phyloP scores from a whole-genome alignment of 2,797 vertebrate genomes.

The Lerista edwardsae region DNA sequence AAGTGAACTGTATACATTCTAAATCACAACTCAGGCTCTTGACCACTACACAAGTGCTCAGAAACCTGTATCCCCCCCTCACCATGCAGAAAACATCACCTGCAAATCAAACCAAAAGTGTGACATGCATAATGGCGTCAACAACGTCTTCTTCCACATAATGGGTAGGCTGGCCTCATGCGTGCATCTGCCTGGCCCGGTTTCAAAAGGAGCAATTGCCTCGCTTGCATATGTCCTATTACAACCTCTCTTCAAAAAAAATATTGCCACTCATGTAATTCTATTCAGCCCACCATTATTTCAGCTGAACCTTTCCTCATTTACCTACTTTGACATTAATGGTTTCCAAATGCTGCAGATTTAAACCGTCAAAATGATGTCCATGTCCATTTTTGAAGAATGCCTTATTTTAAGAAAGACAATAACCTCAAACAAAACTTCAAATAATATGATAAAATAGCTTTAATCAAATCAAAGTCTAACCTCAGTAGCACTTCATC shows the following conservation, averaged over 20 bases:
- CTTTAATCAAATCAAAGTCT: conserved; percentile 39
- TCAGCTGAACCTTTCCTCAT: conserved; percentile 13
- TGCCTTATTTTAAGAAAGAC: background rate
- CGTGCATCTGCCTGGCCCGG: background rate
- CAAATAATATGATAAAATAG: conserved; percentile 17
- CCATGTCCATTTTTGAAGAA: conserved; percentile 4
- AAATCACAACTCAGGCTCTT: too few species aligned
- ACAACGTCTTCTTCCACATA: background rate
- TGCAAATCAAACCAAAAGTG: background rate
- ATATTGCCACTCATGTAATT: background rate
- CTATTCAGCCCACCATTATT: background rate
- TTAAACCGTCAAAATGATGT: conserved; percentile 7
- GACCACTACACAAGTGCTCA: too few species aligned
- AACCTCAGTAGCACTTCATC: conserved; percentile 30
- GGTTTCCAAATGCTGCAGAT: conserved; percentile 20
- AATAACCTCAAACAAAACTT: conserved; percentile 17
- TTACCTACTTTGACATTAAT: conserved; percentile 14
- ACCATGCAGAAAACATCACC: background rate
- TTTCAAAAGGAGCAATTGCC: conserved; percentile 14
- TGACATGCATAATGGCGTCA: background rate
- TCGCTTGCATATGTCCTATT: background rate
- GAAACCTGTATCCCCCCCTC: background rate
- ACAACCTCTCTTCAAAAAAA: background rate
- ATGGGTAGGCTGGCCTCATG: background rate
- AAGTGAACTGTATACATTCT: too few species aligned